A percentile compares a stretch with the other conserved stretches of the same genome.
Evolutionary conservation across 2,113 vertebrate genomes (phyloP).

Genomic region (Pimephales promelas): DNA sequence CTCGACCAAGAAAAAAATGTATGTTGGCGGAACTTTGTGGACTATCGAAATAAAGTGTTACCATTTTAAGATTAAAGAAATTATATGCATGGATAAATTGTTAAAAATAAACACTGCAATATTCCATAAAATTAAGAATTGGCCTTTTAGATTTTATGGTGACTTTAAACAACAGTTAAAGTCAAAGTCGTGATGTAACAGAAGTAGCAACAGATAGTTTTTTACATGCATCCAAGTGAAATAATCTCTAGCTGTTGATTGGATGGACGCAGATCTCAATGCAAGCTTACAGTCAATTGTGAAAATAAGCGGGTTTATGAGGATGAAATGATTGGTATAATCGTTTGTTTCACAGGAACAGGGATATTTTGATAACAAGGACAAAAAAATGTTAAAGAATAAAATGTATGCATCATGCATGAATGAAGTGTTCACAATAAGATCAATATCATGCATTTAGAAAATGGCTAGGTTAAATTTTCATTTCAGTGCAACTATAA

Average conservation of each 20-base stretch:
- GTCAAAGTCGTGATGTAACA: not conserved
- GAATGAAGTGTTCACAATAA: not conserved
- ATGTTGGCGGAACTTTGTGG: too few species aligned
- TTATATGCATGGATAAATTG: too few species aligned
- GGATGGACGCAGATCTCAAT: not conserved
- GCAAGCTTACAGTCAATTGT: not conserved
- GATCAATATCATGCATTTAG: not conserved
- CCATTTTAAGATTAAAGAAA: too few species aligned
- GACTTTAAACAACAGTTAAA: not conserved
- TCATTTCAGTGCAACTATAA: too few species aligned
- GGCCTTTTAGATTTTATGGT: too few species aligned
- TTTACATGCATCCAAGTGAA: not conserved
- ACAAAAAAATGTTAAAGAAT: not conserved
- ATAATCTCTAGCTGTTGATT: not conserved
- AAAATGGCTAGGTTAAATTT: not conserved
- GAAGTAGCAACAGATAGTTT: too few species aligned
- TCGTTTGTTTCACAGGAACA: not conserved
- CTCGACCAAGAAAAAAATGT: too few species aligned
- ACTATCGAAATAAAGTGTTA: too few species aligned
- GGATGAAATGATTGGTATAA: not conserved
- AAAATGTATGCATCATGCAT: not conserved
- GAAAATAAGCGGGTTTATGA: not conserved
- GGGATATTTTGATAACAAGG: not conserved
- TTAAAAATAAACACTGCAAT: too few species aligned
- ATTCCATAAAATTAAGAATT: too few species aligned